Evolutionary conservation across 2,888 invertebrate species (phyloP), one percentile per base, ranked within the genome.

Genomic region (Drosophila testacea): DNA sequence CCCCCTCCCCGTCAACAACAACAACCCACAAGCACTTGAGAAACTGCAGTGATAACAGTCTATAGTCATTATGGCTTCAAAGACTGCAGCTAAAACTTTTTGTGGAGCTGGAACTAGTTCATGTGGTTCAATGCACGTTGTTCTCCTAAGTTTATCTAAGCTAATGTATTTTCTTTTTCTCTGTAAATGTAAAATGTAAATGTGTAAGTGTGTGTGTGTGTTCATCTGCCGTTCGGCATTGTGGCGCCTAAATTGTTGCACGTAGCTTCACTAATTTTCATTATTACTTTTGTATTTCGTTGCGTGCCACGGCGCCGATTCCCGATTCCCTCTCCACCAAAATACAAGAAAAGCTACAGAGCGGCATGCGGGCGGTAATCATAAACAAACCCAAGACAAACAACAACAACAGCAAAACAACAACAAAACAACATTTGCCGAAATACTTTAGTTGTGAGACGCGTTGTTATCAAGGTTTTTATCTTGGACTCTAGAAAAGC

Each of bases 191-290:
- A n/a, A n/a, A n/a, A n/a, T n/a, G n/a, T n/a, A n/a, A n/a, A n/a
- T n/a, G 22, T 54, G 27, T 48, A 2, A 57, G 4, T 42, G 9
- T 47, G 9, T 42, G 16, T 47, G 52, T 32, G 46, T 42, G 27
- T 50, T 41, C 55, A 44, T 55, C 39, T 63, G 61, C 68, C 60
- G 54, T 42, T 74, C 32, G 52, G 9, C 48, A 46, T 16, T 70
- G 76, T 78, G 85, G 85, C 85, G 85, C 89, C 89, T 78, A 89
- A 86, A 84, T 82, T 89, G 83, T 72, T 73, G 74, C 89, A 87
- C 85, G 88, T 89, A 76, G 66, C 76, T 55, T 73, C 76, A 79
- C 79, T 67, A 73, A 79, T 80, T 70, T 72, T 73, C 69, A 66
- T 73, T 73, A 77, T 79, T 80, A 73, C 70, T 74, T 85, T 80